Conservation (phyloP, 2,113 vertebrate species). For the Neoarius graeffei region DNA sequence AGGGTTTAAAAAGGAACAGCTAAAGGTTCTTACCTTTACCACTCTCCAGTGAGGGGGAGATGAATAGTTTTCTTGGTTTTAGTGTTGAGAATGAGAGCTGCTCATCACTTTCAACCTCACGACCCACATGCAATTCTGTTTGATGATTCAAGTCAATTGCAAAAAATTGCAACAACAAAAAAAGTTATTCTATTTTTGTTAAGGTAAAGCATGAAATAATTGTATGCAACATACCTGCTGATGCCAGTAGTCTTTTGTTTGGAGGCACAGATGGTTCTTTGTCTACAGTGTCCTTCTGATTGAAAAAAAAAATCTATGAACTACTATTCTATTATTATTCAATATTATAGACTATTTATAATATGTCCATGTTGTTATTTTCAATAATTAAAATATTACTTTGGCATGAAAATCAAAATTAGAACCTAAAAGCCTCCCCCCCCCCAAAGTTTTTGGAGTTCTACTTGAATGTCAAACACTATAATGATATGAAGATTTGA, state of each 20-base stretch:
- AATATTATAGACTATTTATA: neutral
- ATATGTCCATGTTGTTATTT: neutral
- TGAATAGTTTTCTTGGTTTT: slow-evolving; percentile 36
- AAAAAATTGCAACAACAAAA: neutral
- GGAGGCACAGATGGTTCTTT: neutral
- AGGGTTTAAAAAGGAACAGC: neutral
- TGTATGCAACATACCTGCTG: slow-evolving; percentile 34
- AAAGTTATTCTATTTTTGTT: neutral
- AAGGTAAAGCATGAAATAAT: neutral
- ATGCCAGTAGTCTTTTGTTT: slow-evolving; percentile 16
- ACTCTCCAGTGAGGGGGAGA: slow-evolving; percentile 30
- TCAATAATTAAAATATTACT: neutral
- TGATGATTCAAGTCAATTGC: neutral
- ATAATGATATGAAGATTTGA: neutral
- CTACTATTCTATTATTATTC: neutral
- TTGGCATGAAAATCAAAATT: neutral
- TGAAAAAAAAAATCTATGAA: neutral
- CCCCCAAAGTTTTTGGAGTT: neutral
- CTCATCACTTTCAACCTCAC: neutral
- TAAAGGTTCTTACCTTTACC: slow-evolving; percentile 25
- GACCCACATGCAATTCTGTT: slow-evolving; percentile 6
- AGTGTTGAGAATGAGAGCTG: neutral
- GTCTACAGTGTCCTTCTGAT: slow-evolving; percentile 1
- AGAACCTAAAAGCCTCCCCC: neutral
- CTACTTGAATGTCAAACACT: neutral